Evolutionary conservation across 2,113 vertebrate genomes (phyloP).

Genomic region (Pavo muticus): DNA sequence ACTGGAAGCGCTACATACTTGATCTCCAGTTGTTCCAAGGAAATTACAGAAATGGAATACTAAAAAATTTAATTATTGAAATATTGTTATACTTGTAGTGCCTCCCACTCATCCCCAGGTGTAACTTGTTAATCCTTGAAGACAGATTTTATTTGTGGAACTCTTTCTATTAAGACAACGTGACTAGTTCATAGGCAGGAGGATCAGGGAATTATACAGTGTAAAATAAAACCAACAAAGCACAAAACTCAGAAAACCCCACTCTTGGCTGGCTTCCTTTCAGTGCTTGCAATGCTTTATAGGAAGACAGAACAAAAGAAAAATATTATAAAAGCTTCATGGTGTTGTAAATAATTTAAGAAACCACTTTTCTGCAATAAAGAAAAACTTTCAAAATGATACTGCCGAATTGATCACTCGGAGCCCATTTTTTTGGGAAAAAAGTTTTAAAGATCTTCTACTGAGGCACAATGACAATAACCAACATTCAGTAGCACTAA

Average conservation of each 20-base stretch:
- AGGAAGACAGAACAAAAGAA: background rate
- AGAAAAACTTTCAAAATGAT: background rate
- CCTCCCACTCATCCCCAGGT: background rate
- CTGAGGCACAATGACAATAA: background rate
- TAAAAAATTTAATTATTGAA: background rate
- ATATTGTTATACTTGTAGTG: background rate
- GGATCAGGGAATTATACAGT: background rate
- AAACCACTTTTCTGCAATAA: background rate
- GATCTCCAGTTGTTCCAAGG: background rate
- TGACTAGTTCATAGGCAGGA: background rate
- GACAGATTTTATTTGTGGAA: background rate
- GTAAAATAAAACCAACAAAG: background rate
- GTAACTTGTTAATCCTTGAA: background rate
- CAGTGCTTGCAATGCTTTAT: background rate
- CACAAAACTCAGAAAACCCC: background rate
- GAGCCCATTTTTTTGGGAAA: background rate
- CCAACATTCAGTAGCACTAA: background rate
- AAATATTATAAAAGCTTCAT: background rate
- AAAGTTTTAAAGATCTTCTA: background rate
- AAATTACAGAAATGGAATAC: background rate
- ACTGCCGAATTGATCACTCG: background rate
- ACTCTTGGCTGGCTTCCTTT: background rate
- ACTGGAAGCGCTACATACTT: background rate
- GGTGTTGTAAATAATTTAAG: background rate
- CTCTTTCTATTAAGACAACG: background rate